Percentiles rank a stretch among this genome's conserved stretches.
Conservation (phyloP, 37 sponge, comb jelly and placozoan species). For the Chondrilla cf. caribensis region DNA sequence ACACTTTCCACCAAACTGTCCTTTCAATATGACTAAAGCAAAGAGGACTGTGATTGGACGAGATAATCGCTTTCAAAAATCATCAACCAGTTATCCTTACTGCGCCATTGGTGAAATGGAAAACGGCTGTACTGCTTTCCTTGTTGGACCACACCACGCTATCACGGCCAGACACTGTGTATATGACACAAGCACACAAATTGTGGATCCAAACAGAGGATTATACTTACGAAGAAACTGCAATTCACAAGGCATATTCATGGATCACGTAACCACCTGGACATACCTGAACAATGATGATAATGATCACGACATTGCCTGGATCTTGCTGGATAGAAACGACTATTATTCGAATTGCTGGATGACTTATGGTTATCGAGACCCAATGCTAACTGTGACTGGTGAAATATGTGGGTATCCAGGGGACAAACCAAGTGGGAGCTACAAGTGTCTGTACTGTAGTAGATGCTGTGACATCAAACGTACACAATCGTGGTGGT, state of each 20-base stretch:
- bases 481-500: not conserved
- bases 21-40: not conserved
- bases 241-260: not conserved
- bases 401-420: constrained; percentile 11
- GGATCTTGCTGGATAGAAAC: constrained; percentile 1
- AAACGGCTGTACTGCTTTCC: constrained; percentile 17
- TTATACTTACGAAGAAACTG: not conserved
- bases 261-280: too few relatives aligned
- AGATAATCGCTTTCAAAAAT: not conserved
- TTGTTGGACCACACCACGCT: constrained; percentile 22
- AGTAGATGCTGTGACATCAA: not conserved
- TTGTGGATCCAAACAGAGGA: not conserved
- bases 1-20: not conserved
- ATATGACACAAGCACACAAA: not conserved
- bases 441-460: not conserved
- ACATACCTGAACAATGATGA: not conserved
- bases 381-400: constrained; percentile 8
- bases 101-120: constrained; percentile 8
- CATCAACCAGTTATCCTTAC: too few relatives aligned
- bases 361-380: not conserved
- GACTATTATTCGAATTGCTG: not conserved
- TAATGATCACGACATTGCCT: not conserved
- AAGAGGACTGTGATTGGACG: not conserved
- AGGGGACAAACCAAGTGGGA: constrained; percentile 3
- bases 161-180: constrained; percentile 6